Evolutionary conservation across 2,888 invertebrate genomes (phyloP).

Genomic region (Andricus curvator): DNA sequence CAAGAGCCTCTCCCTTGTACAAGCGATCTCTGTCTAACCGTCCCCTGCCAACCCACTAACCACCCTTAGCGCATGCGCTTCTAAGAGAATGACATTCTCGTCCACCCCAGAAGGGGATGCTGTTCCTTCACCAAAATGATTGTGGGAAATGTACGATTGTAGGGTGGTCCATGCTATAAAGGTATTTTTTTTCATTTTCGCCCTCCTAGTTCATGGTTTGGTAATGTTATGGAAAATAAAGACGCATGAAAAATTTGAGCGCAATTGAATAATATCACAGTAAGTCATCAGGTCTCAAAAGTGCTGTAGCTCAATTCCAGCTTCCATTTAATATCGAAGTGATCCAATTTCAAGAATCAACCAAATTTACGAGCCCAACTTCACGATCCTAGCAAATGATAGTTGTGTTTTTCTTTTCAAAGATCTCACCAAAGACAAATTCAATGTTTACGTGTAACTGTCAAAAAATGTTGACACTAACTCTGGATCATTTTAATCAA

Average conservation of each 20-base stretch:
- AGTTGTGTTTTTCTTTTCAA: no score
- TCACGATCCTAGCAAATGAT: no score
- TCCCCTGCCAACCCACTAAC: slow-evolving; percentile 54
- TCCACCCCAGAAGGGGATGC: slow-evolving; percentile 47
- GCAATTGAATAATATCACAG: no score
- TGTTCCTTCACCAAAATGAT: slow-evolving; percentile 42
- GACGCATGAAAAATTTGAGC: not conserved
- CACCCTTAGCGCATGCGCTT: slow-evolving; percentile 58
- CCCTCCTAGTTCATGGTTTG: not conserved
- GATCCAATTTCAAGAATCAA: no score
- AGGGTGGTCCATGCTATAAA: not conserved
- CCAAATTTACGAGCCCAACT: no score
- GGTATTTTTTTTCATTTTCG: not conserved
- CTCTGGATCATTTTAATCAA: no score
- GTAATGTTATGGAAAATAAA: not conserved
- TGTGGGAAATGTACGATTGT: not conserved
- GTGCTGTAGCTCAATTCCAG: no score
- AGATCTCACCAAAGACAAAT: no score
- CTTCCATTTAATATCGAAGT: no score
- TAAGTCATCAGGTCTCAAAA: no score
- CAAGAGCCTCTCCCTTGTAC: slow-evolving; percentile 52
- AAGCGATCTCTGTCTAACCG: slow-evolving; percentile 46
- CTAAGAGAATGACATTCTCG: not conserved
- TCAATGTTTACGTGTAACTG: no score
- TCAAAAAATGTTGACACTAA: no score